Conservation (phyloP, 2,113 vertebrate species). For the Sclerurus mexicanus region DNA sequence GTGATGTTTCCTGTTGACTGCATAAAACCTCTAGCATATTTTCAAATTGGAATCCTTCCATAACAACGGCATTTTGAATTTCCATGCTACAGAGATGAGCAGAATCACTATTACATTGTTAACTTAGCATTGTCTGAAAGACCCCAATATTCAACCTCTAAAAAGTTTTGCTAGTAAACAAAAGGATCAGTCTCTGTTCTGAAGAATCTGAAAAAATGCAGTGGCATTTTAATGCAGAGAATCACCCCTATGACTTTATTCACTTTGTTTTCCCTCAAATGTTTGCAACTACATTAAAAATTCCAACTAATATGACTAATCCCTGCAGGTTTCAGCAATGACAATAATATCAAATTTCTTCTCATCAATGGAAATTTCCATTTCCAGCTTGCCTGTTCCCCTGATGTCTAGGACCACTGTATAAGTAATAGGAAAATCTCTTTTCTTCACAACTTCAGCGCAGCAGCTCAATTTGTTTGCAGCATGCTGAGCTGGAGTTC, state of each 20-base stretch:
- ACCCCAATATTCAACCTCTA: not conserved
- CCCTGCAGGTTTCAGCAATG: not conserved
- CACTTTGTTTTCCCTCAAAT: not conserved
- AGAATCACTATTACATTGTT: not conserved
- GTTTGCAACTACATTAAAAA: not conserved
- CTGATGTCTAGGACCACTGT: not conserved
- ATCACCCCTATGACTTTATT: not conserved
- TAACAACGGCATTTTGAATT: not conserved
- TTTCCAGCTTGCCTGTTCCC: conserved; percentile 14
- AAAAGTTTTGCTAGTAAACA: not conserved
- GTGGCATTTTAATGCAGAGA: not conserved
- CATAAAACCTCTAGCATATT: not conserved
- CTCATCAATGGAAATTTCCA: conserved; percentile 21
- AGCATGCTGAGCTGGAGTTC: not conserved
- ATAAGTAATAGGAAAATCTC: conserved; percentile 44
- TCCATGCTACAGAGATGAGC: not conserved
- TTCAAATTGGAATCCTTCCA: not conserved
- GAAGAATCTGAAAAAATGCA: not conserved
- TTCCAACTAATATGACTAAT: conserved; percentile 8
- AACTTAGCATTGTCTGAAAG: not conserved
- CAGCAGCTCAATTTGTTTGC: conserved; percentile 41
- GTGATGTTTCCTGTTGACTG: not conserved
- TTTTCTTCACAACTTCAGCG: not conserved
- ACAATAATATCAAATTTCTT: conserved; percentile 20
- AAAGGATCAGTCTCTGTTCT: not conserved